Evolutionary conservation across 2,797 vertebrate genomes (phyloP), one percentile per base, ranked within the genome.

Genomic region (Gymnothorax reevesii): DNA sequence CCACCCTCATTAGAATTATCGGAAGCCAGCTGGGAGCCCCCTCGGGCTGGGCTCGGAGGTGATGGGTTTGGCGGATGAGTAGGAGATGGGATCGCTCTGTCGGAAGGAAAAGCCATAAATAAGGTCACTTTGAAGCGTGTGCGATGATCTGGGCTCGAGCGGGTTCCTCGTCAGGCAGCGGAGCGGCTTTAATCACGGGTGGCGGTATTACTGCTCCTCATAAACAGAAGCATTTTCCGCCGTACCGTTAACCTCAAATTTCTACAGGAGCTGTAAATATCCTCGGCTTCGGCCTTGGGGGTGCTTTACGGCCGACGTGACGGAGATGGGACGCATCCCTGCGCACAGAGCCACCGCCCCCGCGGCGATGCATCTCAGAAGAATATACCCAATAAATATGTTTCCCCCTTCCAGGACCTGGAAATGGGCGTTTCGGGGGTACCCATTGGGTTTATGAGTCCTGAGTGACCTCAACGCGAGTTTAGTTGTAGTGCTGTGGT

Each of bases 251-350:
- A 77, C 84, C 62, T 64, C 33, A 73, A 57, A 87, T 87, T 87
- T 25, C 86, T 75, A 84, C 59, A 64, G 49, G 82, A 33, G 82
- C 69, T 49, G 69, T 84, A 83, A 84, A 77, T 84, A 87, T 87
- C 71, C 42, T 22, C 57, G 2, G 57, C 20, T 77, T 4, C 10
- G 27, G 84, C 54, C 86, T 84, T 84, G 86, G 42, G 54, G 82
- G 25, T 83, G 82, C 7, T 57, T 66, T 57, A 77, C 49, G 54
- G 71, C 42, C 12, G 82, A 15, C 2, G 42, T 17, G 73, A 8
- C 25, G 15, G 25, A 75, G 71, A 42, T 25, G 15, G 59, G 57
- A 57, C 27, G 27, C 20, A 42, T 25, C 13, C 2, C 52, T 52
- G 17, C 69, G 52, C 25, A 20, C 54, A n/a, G 25, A 33, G 27